Base-by-base conservation (phyloP, 2,888 invertebrate genomes). In the Pseudeuparius sepicola region DNA sequence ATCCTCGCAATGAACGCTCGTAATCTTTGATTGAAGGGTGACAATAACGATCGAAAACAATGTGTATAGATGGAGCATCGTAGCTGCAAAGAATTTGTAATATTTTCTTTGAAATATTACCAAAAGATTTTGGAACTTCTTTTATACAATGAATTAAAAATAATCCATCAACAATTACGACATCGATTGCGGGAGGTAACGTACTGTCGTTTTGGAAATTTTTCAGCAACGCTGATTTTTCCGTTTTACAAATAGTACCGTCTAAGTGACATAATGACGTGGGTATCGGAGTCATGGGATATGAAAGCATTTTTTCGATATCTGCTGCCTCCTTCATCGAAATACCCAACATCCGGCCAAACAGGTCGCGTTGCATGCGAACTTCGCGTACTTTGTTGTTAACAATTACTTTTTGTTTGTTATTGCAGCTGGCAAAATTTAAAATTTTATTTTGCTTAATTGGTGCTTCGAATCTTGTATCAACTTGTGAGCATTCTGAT, bases 391-490 rank as follows among this genome's bases (percentile, higher is more conserved):
- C 32, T 16, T 37, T 37, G 33, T 50, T 49, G 28, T 42, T 44
- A 42, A 43, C 44, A 31, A 46, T 14, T 36, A 37, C 38, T 1
- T 37, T 24, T 36, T 34, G 42, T 35, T 46, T 43, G 37, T 46
- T 42, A 40, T 45, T 44, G 9, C 11, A 26, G 18, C 35, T 31
- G 31, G 39, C 36, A 18, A 18, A 26, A 9, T 43, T 15, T 35
- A 53, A 53, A 39, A 49, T 49, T 15, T 44, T 24, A n/a, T 34
- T 34, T 13, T 33, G 37, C 15, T 26, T 27, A 10, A 37, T 25
- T 14, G 23, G 23, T 7, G 27, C 23, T 38, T 38, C 24, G 27
- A 38, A 38, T 24, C 34, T 34, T 11, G 9, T n/a, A 16, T 24
- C 17, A 34, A 30, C 24, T 24, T 29, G 17, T 34, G 38, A 28